Evolutionary conservation across 53 echinoderm and acorn worm genomes (phyloP).

Genomic region (Actinopyga echinites): DNA sequence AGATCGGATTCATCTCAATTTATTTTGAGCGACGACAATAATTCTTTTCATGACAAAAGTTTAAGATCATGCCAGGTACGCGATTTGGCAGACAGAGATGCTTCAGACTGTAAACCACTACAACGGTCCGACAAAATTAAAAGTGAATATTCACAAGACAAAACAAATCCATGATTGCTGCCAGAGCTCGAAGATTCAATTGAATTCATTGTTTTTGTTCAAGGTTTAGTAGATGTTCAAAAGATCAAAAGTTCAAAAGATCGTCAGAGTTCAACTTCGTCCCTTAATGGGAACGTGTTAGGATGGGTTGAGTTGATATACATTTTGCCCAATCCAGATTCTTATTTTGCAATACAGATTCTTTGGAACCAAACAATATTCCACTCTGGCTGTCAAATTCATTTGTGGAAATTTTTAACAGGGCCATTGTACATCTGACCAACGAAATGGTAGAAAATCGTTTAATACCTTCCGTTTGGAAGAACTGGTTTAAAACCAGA

Average conservation of each 20-base stretch:
- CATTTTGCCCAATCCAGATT: background rate
- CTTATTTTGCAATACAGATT: background rate
- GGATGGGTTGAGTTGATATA: background rate
- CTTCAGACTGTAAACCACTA: no score
- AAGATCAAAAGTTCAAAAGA: background rate
- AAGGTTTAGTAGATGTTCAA: background rate
- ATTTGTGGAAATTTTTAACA: background rate
- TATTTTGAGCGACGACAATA: no score
- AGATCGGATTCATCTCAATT: no score
- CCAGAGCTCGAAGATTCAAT: no score
- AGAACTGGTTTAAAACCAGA: background rate
- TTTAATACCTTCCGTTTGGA: background rate
- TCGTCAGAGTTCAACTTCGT: background rate
- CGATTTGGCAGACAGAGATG: no score
- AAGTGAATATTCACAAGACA: no score
- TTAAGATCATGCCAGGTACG: no score
- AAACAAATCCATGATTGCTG: no score
- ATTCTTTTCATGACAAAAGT: no score
- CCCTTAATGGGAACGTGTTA: background rate
- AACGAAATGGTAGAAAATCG: background rate
- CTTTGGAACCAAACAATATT: background rate
- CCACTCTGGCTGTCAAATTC: background rate
- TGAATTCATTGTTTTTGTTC: no score
- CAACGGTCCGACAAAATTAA: no score
- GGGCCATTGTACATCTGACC: background rate